Conservation (phyloP, 2,113 vertebrate species). For the Myrmophylax atrothorax region DNA sequence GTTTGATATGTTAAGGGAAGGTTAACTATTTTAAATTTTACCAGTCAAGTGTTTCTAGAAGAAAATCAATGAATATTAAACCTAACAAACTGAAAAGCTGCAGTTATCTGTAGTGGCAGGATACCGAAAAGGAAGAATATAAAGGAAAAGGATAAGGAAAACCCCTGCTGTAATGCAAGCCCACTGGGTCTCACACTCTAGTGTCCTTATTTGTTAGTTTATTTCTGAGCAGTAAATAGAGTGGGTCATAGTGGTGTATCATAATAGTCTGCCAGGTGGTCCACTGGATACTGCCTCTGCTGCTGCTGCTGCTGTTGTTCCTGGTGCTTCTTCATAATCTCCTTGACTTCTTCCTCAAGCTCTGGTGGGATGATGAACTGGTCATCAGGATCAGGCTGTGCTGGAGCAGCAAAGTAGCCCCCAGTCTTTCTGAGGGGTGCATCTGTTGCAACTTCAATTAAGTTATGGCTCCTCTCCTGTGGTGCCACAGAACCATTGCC, state of each 20-base stretch:
- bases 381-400: slow-evolving; percentile 94
- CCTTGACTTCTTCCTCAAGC: slow-evolving; percentile 97
- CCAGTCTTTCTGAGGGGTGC: slow-evolving; percentile 88
- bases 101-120: slow-evolving; percentile 60
- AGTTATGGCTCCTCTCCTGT: slow-evolving; percentile 92
- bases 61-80: slow-evolving; percentile 72
- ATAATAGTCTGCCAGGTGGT: slow-evolving; percentile 86
- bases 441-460: slow-evolving; percentile 91
- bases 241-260: slow-evolving; percentile 91
- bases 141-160: slow-evolving; percentile 57
- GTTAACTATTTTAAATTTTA: slow-evolving; percentile 77
- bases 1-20: slow-evolving; percentile 88
- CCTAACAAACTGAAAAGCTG: slow-evolving; percentile 64
- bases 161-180: slow-evolving; percentile 73
- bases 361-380: slow-evolving; percentile 98
- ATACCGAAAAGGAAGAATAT: slow-evolving; percentile 46
- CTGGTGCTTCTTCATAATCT: slow-evolving; percentile 98
- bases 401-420: slow-evolving; percentile 94
- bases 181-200: slow-evolving; percentile 45
- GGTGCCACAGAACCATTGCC: slow-evolving; percentile 91
- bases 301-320: slow-evolving; percentile 83
- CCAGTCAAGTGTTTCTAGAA: slow-evolving; percentile 72
- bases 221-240: not conserved
- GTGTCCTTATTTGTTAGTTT: slow-evolving; percentile 46
- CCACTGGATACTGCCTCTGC: slow-evolving; percentile 79